Base-by-base conservation (phyloP, 2,113 vertebrate species). In the Tragelaphus imberbis region DNA sequence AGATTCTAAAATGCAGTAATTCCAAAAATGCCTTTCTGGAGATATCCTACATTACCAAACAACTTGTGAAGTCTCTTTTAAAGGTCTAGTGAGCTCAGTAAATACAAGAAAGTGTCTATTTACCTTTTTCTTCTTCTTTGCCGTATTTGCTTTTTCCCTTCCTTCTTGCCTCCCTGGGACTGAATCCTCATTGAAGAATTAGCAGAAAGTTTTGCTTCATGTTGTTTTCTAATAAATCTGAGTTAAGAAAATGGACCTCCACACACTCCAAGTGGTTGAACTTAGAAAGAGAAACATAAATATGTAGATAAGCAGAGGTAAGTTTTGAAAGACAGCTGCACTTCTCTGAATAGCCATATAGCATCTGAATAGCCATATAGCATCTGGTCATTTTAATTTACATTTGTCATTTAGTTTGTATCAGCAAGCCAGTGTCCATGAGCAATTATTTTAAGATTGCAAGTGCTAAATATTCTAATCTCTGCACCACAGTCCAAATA, bases 381-480 rank as follows among this genome's bases (percentile, higher is more conserved):
- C 12, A 89, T 85, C 59, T 95, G 27, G 65, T 95, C 80, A 82
- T 58, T 93, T 87, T 68, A 63, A 96, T 85, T 90, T 92, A 90
- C 13, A 17, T 85, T 71, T 97, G 68, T 79, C 51, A 77, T 84
- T 88, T 86, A 82, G 65, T 79, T 65, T 59, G 6, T 89, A 28
- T 61, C 30, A 88, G 65, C 33, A 91, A 94, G 4, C 44, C 61
- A 82, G 16, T 94, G 17, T 91, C 82, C 33, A 56, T 51, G 33
- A 96, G 40, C 15, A 80, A 59, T 55, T 91, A 12, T 94, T 93
- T 95, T 68, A 94, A 77, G 51, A 75, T 15, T 59, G 10, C 75
- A 91, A 44, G 17, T 91, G 51, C 12, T 81, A 63, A 80, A 91
- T 88, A 91, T 80, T 80, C 53, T 95, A 49, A 96, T 91, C 25